Evolutionary conservation across 2,888 invertebrate genomes (phyloP), one percentile per base, ranked within the genome.

Genomic region (Zygaena filipendulae): DNA sequence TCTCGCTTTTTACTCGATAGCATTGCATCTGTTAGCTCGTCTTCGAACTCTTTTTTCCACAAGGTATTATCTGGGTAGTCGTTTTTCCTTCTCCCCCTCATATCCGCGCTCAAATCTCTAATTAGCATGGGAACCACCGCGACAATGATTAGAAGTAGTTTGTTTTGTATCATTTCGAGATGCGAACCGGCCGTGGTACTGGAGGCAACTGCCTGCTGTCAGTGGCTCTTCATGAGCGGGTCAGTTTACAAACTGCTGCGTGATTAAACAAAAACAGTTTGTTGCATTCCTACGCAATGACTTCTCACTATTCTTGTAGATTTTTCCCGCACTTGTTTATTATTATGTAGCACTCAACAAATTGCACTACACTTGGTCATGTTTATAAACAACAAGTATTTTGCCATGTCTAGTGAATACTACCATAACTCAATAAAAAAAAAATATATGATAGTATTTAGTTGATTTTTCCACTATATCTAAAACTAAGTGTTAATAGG

Each of bases 21-120:
- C 52, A 74, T 62, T 4, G 75, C 74, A 9, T 72, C 67, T 7
- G 50, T 66, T 19, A 77, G 43, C 42, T 77, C 75, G 2, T 59
- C 51, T 35, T 77, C 77, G 35, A 70, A 75, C 34, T 70, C 74
- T n/a, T 68, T 61, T 45, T 70, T 72, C 77, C 77, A 77, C 6
- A 70, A 40, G 1, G 55, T 42, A 31, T 63, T 68, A 19, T 67
- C 70, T 2, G 40, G 35, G 24, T 52, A 40, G 2, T 58, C 55
- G 32, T 55, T 56, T 30, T 59, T 60, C 16, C 47, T 47, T 29
- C 54, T 58, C 6, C 31, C 44, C 33, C 12, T 43, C 46, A n/a
- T n/a, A n/a, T n/a, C n/a, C n/a, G n/a, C n/a, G n/a, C n/a, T n/a
- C n/a, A n/a, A n/a, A n/a, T n/a, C n/a, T n/a, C n/a, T n/a, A n/a